Evolutionary conservation across 2,888 invertebrate species (phyloP).

Genomic region (Tholera decimalis): DNA sequence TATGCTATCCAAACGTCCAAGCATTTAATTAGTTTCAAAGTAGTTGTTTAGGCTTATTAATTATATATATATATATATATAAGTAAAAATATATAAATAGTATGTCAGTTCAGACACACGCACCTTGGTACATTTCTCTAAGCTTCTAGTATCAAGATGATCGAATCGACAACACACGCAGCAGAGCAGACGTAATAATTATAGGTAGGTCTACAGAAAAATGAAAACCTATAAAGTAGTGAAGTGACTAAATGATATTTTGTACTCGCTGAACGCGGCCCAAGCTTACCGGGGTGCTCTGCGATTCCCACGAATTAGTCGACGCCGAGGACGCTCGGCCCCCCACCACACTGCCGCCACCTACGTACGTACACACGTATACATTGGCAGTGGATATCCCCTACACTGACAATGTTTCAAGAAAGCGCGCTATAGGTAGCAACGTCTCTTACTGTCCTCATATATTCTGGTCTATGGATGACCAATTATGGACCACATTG

Average conservation of each 20-base stretch:
- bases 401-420: slow-evolving; percentile 66
- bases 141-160: slow-evolving; percentile 87
- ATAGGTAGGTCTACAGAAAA: slow-evolving; percentile 87
- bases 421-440: slow-evolving; percentile 43
- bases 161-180: slow-evolving; percentile 89
- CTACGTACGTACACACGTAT: slow-evolving; percentile 88
- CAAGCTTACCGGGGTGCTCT: slow-evolving; percentile 88
- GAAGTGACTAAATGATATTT: slow-evolving; percentile 83
- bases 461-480: slow-evolving; percentile 20
- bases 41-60: background rate
- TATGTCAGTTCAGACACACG: slow-evolving; percentile 34
- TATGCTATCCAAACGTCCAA: slow-evolving; percentile 30
- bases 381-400: slow-evolving; percentile 77
- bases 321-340: slow-evolving; percentile 83
- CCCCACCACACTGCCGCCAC: slow-evolving; percentile 88
- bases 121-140: slow-evolving; percentile 85
- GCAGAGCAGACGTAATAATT: slow-evolving; percentile 89
- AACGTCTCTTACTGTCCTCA: slow-evolving; percentile 37
- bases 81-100: slow-evolving; percentile 15
- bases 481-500: slow-evolving; percentile 28
- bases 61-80: background rate
- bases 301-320: slow-evolving; percentile 86
- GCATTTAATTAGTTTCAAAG: slow-evolving; percentile 1
- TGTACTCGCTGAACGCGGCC: slow-evolving; percentile 81
- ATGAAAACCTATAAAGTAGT: slow-evolving; percentile 87